Percentiles rank a stretch among this genome's conserved stretches.
These are phyloP conservation scores for Saccostrea cuccullata DNA, from an alignment of 1,140 invertebrate species.

Conservation along the genomic window DNA sequence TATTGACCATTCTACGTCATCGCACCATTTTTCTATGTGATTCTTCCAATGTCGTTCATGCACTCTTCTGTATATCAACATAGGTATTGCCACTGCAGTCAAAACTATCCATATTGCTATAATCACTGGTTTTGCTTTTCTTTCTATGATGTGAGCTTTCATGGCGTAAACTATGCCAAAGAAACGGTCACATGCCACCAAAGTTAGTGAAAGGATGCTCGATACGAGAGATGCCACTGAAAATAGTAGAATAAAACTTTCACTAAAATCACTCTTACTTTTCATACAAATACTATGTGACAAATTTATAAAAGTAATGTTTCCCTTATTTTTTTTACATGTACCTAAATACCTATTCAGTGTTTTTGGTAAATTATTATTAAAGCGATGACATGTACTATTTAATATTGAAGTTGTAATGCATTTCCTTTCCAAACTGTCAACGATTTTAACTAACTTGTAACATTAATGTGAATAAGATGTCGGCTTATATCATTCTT, in stretches of 20 bases:
- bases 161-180: conserved; percentile 77
- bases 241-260: conserved; percentile 39
- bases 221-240: conserved; percentile 78
- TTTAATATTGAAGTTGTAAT: no score
- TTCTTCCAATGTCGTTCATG: conserved; percentile 69
- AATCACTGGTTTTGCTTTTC: conserved; percentile 75
- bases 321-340: no score
- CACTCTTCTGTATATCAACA: conserved; percentile 70
- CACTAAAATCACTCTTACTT: neutral
- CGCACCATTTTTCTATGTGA: conserved; percentile 73
- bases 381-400: no score
- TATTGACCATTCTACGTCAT: conserved; percentile 67
- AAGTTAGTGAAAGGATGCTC: conserved; percentile 80
- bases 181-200: conserved; percentile 80
- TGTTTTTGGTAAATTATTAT: no score
- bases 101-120: conserved; percentile 78
- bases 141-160: conserved; percentile 75
- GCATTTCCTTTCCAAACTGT: no score
- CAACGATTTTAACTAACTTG: no score
- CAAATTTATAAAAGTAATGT: no score
- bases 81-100: conserved; percentile 75
- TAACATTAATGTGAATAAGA: no score
- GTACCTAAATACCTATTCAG: no score
- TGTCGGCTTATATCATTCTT: no score
- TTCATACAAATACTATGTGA: neutral